A percentile compares a stretch with the other conserved stretches of the same genome.
Conservation (phyloP, 1,140 invertebrate species). For the Drosophila sulfurigaster region DNA sequence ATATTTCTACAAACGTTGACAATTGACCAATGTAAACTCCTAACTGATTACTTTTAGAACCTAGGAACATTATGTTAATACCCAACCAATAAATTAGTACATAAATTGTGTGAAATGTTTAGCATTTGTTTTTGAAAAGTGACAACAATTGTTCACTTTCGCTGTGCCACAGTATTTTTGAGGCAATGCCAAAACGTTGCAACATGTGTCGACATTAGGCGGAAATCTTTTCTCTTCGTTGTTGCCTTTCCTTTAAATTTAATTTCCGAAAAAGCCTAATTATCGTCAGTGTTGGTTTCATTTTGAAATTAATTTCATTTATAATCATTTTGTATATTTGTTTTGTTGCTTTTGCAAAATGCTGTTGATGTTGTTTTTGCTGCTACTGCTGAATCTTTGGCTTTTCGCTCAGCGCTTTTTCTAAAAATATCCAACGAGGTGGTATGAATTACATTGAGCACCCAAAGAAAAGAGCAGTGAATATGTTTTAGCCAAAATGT, state of each 20-base stretch:
- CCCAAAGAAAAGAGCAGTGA: constrained; percentile 49
- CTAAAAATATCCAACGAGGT: constrained; percentile 72
- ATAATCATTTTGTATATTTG: constrained; percentile 80
- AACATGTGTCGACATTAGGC: constrained; percentile 3
- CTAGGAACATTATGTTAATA: constrained; percentile 40
- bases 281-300: constrained; percentile 53
- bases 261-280: constrained; percentile 52
- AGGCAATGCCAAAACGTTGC: constrained; percentile 46
- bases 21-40: constrained; percentile 29
- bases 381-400: constrained; percentile 21
- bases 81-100: constrained; percentile 46
- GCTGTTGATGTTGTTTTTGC: constrained; percentile 18
- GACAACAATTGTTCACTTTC: constrained; percentile 71
- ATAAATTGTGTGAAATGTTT: constrained; percentile 22
- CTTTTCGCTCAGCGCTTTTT: constrained; percentile 32
- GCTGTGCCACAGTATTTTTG: constrained; percentile 49
- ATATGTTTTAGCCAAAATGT: constrained; percentile 61
- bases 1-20: constrained; percentile 49
- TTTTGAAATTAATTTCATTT: constrained; percentile 75
- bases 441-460: constrained; percentile 81
- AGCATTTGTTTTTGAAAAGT: constrained; percentile 35
- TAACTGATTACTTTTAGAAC: constrained; percentile 37
- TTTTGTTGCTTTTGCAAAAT: constrained; percentile 33
- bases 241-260: constrained; percentile 35
- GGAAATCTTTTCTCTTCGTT: constrained; percentile 23